A percentile compares a stretch with the other conserved stretches of the same genome.
phyloP scores from a whole-genome alignment of 2,888 invertebrate species.

The Junonia oenone region DNA sequence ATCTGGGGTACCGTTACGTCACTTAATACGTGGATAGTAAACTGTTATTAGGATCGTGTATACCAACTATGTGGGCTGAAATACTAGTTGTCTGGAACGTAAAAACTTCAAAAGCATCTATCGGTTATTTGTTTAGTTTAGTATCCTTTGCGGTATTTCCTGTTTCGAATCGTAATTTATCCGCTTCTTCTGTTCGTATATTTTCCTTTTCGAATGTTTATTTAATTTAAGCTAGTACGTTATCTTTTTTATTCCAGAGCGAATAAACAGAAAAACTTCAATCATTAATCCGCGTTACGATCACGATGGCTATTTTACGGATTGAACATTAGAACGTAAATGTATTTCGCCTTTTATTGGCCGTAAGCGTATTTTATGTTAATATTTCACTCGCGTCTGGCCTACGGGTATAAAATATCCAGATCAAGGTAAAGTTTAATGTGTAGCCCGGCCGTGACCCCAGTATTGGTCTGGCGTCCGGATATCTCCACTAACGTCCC shows the following conservation, averaged over 20 bases:
- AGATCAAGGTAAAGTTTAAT: constrained; percentile 32
- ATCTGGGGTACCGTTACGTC: constrained; percentile 24
- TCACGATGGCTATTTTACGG: background rate
- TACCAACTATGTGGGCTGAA: constrained; percentile 19
- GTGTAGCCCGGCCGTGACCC: constrained; percentile 28
- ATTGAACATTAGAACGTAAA: constrained; percentile 8
- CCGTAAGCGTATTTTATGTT: constrained; percentile 22
- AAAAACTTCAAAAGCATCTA: constrained; percentile 6
- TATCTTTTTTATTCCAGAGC: background rate
- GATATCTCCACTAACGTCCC: constrained; percentile 18
- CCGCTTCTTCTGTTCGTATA: background rate
- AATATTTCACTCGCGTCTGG: constrained; percentile 19
- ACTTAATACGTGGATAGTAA: constrained; percentile 22
- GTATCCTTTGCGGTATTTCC: background rate
- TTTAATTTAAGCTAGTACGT: background rate
- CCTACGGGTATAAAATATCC: constrained; percentile 25
- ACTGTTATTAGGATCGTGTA: constrained; percentile 21
- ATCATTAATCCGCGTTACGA: background rate
- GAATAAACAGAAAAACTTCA: background rate
- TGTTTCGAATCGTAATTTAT: background rate
- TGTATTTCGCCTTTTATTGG: constrained; percentile 16
- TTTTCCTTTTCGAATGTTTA: background rate
- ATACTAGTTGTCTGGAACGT: constrained; percentile 2
- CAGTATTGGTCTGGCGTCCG: constrained; percentile 21
- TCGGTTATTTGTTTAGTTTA: background rate